phyloP scores from a whole-genome alignment of 2,888 invertebrate genomes.

The Pristionchus arcanus region DNA sequence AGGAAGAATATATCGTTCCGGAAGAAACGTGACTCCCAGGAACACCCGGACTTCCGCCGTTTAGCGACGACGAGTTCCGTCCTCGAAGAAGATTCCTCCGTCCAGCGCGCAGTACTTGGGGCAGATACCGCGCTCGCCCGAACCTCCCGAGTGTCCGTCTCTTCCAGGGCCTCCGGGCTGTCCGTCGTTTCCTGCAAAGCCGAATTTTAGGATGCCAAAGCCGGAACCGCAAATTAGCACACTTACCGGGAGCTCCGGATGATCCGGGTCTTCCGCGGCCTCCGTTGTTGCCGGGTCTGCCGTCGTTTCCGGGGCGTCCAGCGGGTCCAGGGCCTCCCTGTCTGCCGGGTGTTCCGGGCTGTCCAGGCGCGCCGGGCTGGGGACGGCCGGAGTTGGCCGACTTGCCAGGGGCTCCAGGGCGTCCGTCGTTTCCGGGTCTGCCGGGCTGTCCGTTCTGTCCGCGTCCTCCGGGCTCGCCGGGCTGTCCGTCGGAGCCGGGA shows the following conservation, averaged over 20 bases:
- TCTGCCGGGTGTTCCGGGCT: not conserved
- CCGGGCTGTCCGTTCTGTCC: slow-evolving; percentile 53
- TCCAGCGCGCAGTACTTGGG: slow-evolving; percentile 73
- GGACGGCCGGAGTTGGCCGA: not conserved
- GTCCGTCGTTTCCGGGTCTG: slow-evolving; percentile 27
- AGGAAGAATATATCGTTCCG: slow-evolving; percentile 24
- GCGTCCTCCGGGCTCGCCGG: slow-evolving; percentile 52
- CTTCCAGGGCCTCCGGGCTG: slow-evolving; percentile 29
- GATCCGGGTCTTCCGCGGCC: slow-evolving; percentile 38
- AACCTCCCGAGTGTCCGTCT: slow-evolving; percentile 34
- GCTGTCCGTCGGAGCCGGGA: slow-evolving; percentile 48
- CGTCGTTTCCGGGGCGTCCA: slow-evolving; percentile 53
- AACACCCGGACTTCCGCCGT: not conserved
- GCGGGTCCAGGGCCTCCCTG: slow-evolving; percentile 10
- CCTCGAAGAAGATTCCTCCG: slow-evolving; percentile 76
- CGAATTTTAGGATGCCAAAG: not conserved
- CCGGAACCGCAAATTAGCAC: not conserved
- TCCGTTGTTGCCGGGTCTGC: slow-evolving; percentile 54
- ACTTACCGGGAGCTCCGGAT: slow-evolving; percentile 26
- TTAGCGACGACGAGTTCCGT: slow-evolving; percentile 80
- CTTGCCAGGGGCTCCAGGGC: slow-evolving; percentile 45
- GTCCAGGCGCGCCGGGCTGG: slow-evolving; percentile 33
- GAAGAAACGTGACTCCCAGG: slow-evolving; percentile 17
- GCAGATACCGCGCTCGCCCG: slow-evolving; percentile 57
- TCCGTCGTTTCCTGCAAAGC: slow-evolving; percentile 50